Evolutionary conservation across 2,113 vertebrate genomes (phyloP), one percentile per base, ranked within the genome.

Genomic region (human): DNA sequence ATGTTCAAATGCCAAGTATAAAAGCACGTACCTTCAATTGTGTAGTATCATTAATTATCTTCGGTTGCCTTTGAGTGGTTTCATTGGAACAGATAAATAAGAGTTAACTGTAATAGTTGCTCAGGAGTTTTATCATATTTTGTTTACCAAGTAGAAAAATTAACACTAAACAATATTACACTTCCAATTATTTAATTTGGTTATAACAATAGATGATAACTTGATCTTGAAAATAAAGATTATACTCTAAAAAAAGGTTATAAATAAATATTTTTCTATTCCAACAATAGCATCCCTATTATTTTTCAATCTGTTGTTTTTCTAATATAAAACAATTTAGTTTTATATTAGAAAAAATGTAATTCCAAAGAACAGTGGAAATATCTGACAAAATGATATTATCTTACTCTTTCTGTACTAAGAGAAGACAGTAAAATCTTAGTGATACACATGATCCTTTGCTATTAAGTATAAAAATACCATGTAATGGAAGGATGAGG

Each of bases 311-410:
- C 48, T 85, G 5, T 59, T 75, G 25, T 20, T 64, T 64, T 61
- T 61, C 27, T 64, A 64, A 30, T 30, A 64, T 64, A 30, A 64
- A 64, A 45, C 3, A 64, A 76, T 23, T 66, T 68, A 85, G 90
- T 90, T 90, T 66, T 48, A 95, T 66, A 38, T 90, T 79, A 89
- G 70, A 68, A 48, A 78, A 85, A n/a, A 23, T 27, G 4, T n/a
- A 87, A 94, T 94, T 89, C 50, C 38, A 76, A 78, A 57, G 59
- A 80, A 70, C 52, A 90, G 76, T 48, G 79, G 48, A 85, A 85
- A 78, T 78, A 78, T 30, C 45, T 70, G 72, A 38, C 38, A 95
- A 78, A 57, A 78, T 66, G 52, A 78, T 66, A 78, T 43, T 43
- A 68, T 55, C 32, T 78, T 55, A 50, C 50, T 57, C 68, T 35